A percentile compares a stretch with the other conserved stretches of the same genome.
These are phyloP conservation scores for Halcyon chelicuti DNA, from an alignment of 2,797 vertebrate species.

Conservation along the genomic window DNA sequence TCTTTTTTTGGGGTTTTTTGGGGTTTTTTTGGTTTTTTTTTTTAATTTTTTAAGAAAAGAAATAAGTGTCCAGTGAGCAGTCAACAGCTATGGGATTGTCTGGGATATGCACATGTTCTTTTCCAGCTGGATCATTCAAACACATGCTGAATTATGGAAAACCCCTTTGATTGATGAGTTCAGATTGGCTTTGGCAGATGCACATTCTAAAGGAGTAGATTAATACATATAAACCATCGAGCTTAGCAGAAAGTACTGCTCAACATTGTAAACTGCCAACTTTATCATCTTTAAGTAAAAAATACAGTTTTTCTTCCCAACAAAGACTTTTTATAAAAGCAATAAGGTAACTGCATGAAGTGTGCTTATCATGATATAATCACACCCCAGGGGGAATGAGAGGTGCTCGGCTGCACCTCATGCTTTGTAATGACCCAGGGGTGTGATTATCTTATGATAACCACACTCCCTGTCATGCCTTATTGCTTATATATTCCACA, in stretches of 20 bases:
- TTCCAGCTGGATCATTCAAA: slow-evolving; percentile 40
- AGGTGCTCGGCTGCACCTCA: slow-evolving; percentile 74
- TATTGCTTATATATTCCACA: slow-evolving; percentile 83
- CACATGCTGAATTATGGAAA: slow-evolving; percentile 32
- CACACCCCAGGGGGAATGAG: slow-evolving; percentile 80
- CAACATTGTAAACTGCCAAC: slow-evolving; percentile 73
- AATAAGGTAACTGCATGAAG: slow-evolving; percentile 75
- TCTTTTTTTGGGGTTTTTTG: not conserved
- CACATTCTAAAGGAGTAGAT: slow-evolving; percentile 56
- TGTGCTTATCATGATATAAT: slow-evolving; percentile 76
- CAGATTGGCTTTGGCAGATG: slow-evolving; percentile 47
- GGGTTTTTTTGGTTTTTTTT: not conserved
- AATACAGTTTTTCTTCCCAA: slow-evolving; percentile 71
- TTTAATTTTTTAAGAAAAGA: not conserved
- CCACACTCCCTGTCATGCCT: slow-evolving; percentile 81
- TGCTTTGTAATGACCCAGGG: slow-evolving; percentile 83
- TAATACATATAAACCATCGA: slow-evolving; percentile 54
- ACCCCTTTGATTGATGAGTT: slow-evolving; percentile 52
- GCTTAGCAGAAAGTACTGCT: slow-evolving; percentile 65
- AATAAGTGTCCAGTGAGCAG: not conserved
- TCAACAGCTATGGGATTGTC: not conserved
- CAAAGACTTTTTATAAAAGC: slow-evolving; percentile 80
- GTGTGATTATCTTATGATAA: slow-evolving; percentile 84
- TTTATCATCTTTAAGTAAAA: slow-evolving; percentile 76
- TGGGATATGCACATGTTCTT: not conserved